Base-by-base conservation (phyloP, 2,797 vertebrate genomes). In the Denticeps clupeoides region DNA sequence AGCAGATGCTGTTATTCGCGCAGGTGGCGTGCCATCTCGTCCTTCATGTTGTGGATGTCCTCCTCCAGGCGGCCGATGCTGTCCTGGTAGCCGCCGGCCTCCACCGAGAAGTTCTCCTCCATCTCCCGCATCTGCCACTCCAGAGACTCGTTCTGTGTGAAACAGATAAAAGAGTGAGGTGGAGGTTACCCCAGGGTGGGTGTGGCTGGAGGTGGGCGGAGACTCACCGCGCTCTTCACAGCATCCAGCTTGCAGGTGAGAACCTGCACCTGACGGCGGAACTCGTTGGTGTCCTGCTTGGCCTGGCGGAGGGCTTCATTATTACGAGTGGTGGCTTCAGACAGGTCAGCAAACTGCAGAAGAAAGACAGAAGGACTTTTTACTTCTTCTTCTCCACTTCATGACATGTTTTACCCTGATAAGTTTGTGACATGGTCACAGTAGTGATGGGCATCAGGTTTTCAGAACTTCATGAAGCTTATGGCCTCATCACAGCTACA, bases 121-220 rank as follows among this genome's bases (percentile, higher is more conserved):
- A 89, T 77, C 58, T 89, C 88, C 48, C 72, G 82, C 87, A 90
- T 88, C 45, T 91, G 89, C 62, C 87, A 86, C 50, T 89, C 89
- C 78, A 90, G 62, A 22, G 88, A 89, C 55, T 91, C 88, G 1
- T 89, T 90, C 89, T 91, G 62, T n/a, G n/a, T n/a, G n/a, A n/a
- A n/a, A n/a, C n/a, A n/a, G n/a, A n/a, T n/a, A n/a, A n/a, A n/a
- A n/a, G n/a, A n/a, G n/a, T n/a, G n/a, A n/a, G n/a, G n/a, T n/a
- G n/a, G n/a, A n/a, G n/a, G n/a, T n/a, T n/a, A n/a, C n/a, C n/a
- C n/a, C n/a, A n/a, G n/a, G n/a, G n/a, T n/a, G n/a, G 25, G 23
- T 12, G 45, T 33, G 15, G 22, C 6, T 16, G 9, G 19, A 10
- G 27, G 29, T 16, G 35, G 19, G 9, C 24, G 4, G 2, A 23